Evolutionary conservation across 2,797 vertebrate species (phyloP).

Genomic region (Pipistrellus kuhlii): DNA sequence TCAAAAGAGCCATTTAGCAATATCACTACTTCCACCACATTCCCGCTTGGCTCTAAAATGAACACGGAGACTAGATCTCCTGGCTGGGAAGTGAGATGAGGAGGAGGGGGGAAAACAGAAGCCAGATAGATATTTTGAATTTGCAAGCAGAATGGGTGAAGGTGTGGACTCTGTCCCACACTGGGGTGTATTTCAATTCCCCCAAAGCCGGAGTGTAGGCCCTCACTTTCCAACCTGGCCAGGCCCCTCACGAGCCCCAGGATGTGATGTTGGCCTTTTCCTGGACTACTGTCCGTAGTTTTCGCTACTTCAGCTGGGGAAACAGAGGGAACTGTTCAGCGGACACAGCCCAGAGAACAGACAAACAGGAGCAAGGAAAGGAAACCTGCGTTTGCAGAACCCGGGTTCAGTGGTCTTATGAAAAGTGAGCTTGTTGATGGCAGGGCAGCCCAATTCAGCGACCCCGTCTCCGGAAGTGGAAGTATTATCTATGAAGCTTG

Average conservation of each 20-base stretch:
- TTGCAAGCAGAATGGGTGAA: neutral
- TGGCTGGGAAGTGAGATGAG: neutral
- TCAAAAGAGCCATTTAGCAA: constrained; percentile 60
- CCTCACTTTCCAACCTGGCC: neutral
- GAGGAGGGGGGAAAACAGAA: neutral
- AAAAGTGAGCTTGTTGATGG: neutral
- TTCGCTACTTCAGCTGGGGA: neutral
- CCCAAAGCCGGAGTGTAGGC: neutral
- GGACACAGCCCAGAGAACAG: neutral
- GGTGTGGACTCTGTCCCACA: neutral
- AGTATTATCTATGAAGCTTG: neutral
- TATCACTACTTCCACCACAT: constrained; percentile 33
- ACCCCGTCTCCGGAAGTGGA: neutral
- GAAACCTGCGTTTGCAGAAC: constrained; percentile 59
- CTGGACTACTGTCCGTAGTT: neutral
- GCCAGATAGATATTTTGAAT: neutral
- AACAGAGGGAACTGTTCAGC: neutral
- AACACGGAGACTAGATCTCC: neutral
- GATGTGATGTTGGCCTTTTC: neutral
- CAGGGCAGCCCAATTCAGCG: neutral
- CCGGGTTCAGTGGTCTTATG: neutral
- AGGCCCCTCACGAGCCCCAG: fast-evolving
- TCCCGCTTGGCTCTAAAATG: constrained; percentile 55
- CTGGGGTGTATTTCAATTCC: neutral
- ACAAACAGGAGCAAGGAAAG: neutral